Evolutionary conservation across 2,888 invertebrate species (phyloP).

Genomic region (Eurois occulta): DNA sequence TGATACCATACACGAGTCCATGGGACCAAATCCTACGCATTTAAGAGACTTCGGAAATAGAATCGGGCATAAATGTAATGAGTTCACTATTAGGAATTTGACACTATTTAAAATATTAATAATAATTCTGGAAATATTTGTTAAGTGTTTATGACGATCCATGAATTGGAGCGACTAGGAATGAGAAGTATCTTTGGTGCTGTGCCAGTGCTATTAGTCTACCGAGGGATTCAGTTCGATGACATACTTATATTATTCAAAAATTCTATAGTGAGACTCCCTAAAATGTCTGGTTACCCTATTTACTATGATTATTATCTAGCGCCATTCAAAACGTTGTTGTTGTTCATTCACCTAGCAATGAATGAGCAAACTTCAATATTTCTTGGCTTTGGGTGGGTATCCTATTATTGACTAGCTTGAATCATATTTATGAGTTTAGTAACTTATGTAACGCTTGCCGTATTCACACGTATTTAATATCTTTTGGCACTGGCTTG

Average conservation of each 20-base stretch:
- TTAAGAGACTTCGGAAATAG: conserved; percentile 29
- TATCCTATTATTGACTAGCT: conserved; percentile 10
- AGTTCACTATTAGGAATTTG: conserved; percentile 23
- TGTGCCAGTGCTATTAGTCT: conserved; percentile 19
- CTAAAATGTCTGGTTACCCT: conserved; percentile 1
- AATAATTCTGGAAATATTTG: conserved; percentile 9
- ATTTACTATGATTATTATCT: background rate
- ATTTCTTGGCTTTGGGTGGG: conserved; percentile 4
- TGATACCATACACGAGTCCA: conserved; percentile 32
- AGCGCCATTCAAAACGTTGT: conserved; percentile 31
- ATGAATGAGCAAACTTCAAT: conserved; percentile 23
- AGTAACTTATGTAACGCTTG: background rate
- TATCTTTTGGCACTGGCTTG: background rate
- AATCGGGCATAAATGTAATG: conserved; percentile 1
- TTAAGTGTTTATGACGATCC: background rate
- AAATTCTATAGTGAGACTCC: background rate
- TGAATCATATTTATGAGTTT: conserved; percentile 12
- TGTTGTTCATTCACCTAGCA: conserved; percentile 29
- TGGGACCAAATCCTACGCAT: conserved; percentile 44
- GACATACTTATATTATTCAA: background rate
- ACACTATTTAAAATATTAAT: conserved; percentile 14
- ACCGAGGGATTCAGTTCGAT: conserved; percentile 18
- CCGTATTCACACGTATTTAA: background rate
- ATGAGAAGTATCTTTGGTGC: conserved; percentile 22
- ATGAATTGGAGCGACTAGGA: background rate